Evolutionary conservation across 2,113 vertebrate species (phyloP), one percentile per base, ranked within the genome.

Genomic region (Neomonachus schauinslandi): DNA sequence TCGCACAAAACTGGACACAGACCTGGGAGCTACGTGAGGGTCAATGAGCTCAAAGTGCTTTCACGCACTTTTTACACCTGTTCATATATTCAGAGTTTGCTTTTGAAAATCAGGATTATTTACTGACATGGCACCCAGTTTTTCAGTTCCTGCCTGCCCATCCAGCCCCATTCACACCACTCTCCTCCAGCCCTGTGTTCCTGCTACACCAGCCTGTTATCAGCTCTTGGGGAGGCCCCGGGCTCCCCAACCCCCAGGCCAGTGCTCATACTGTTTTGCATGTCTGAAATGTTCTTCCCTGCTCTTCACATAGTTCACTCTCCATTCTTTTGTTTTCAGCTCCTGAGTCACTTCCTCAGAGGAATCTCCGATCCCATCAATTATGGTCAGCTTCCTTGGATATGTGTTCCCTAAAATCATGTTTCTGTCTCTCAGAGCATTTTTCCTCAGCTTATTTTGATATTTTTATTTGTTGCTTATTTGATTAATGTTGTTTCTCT

Each of bases 401-500:
- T 7, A 14, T 31, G 31, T 83, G 46, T 71, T 76, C 19, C 93
- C 36, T 24, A 61, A 49, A 91, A 79, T 19, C 71, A 33, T 42
- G 33, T 49, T 94, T 91, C 57, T 61, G 13, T 46, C 61, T 81
- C 82, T 93, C 71, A 51, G 67, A 71, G 18, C 22, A 3, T 26
- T 86, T 77, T 69, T 65, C 31, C 46, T 79, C 21, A 36, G 28
- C 1, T n/a, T 63, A 19, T 24, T 69, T 51, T 57, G 72, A 72
- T 51, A 77, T 28, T 57, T 92, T 82, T 74, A 49, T 33, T 51
- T 81, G 72, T 87, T 57, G 39, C 46, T 71, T 72, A 81, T 61
- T 61, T 91, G 76, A 96, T 15, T 33, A 91, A 85, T 11, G 21
- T 67, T 57, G 2, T 81, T 91, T 92, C 67, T 65, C 14, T n/a